Percentiles rank a stretch among this genome's conserved stretches.
Conservation (phyloP, 2,888 invertebrate genomes). For the Eulithis prunata region DNA sequence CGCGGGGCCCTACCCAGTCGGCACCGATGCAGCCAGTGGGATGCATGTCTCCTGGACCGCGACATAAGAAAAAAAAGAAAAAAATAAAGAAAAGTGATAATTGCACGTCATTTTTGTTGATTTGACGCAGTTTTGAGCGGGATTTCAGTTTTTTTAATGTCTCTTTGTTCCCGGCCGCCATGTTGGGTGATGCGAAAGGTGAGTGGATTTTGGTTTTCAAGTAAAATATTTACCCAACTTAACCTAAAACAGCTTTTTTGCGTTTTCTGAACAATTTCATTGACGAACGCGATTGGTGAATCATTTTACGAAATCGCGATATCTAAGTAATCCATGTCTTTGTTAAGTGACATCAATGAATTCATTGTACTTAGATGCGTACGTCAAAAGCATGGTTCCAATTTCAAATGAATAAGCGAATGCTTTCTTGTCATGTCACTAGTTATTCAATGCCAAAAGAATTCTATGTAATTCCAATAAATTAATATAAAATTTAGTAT, state of each 20-base stretch:
- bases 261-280: not conserved
- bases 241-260: not conserved
- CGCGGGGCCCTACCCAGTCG: conserved; percentile 44
- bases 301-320: not conserved
- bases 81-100: conserved; percentile 16
- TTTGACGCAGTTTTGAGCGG: conserved; percentile 21
- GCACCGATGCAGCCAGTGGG: conserved; percentile 47
- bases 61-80: conserved; percentile 14
- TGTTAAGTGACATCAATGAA: conserved; percentile 6
- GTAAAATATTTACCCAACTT: not conserved
- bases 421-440: not conserved
- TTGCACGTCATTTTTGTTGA: not conserved
- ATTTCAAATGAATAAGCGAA: conserved; percentile 3
- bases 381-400: not conserved
- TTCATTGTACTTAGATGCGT: conserved; percentile 4
- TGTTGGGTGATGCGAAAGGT: conserved; percentile 17
- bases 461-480: not conserved
- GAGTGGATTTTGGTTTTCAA: conserved; percentile 8
- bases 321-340: not conserved
- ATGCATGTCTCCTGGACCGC: conserved; percentile 42
- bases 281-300: not conserved
- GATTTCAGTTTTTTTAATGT: conserved; percentile 32
- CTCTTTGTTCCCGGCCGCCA: conserved; percentile 24
- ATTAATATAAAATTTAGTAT: not conserved
- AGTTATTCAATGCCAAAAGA: not conserved